phyloP scores from a whole-genome alignment of 2,797 vertebrate genomes.

The Hydrocynus forskahlii region DNA sequence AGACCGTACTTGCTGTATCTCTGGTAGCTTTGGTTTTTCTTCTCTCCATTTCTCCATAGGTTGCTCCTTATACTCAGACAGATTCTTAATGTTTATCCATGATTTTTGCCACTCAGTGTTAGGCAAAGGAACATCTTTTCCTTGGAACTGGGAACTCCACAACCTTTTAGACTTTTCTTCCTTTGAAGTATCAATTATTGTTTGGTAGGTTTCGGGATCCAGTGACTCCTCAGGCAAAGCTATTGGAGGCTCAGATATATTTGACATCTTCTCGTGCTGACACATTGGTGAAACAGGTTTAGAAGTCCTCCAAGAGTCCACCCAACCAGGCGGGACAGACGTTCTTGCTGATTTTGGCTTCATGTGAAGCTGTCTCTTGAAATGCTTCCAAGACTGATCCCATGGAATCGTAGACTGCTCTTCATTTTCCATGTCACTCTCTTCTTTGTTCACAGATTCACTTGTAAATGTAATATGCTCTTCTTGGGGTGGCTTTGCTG shows the following conservation, averaged over 20 bases:
- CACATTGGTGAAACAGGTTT: conserved; percentile 10
- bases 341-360: conserved; percentile 27
- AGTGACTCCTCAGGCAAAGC: background rate
- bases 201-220: conserved; percentile 30
- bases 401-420: conserved; percentile 42
- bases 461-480: conserved; percentile 7
- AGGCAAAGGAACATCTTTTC: conserved; percentile 33
- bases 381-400: conserved; percentile 64
- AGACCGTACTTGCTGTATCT: conserved; percentile 3
- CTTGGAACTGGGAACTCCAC: conserved; percentile 30
- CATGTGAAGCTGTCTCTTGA: conserved; percentile 55
- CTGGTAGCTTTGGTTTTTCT: background rate
- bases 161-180: conserved; percentile 42
- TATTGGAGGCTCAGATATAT: background rate
- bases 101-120: conserved; percentile 65
- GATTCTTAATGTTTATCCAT: conserved; percentile 67
- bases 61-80: conserved; percentile 45
- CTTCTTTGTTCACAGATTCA: conserved; percentile 1
- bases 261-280: conserved; percentile 32
- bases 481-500: conserved; percentile 59
- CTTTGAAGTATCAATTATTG: conserved; percentile 37
- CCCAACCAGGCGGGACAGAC: conserved; percentile 52
- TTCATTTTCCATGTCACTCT: background rate
- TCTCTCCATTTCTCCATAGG: background rate
- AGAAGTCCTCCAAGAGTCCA: conserved; percentile 62